These are phyloP conservation scores for Tipula unca DNA, from an alignment of 2,888 invertebrate genomes.

Conservation along the genomic window DNA sequence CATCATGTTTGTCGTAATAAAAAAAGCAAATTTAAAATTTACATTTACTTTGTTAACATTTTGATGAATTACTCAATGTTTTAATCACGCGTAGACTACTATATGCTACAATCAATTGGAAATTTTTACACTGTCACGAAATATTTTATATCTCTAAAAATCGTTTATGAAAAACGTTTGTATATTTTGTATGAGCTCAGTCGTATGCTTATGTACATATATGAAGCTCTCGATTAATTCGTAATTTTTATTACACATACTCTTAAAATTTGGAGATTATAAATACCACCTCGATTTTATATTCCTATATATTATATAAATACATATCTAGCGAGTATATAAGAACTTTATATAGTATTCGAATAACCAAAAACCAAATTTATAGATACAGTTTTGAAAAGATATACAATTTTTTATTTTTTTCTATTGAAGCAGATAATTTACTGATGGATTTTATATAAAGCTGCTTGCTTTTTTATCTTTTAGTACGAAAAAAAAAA, in stretches of 20 bases:
- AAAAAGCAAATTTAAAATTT: too few species aligned
- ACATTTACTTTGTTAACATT: too few species aligned
- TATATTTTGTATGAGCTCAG: too few species aligned
- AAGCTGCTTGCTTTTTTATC: conserved; percentile 3
- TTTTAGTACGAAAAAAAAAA: neutral
- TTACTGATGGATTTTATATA: conserved; percentile 19
- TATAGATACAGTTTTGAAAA: neutral
- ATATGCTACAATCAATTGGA: too few species aligned
- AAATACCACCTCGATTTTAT: neutral
- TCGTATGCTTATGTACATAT: too few species aligned
- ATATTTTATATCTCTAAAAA: too few species aligned
- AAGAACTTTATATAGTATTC: neutral
- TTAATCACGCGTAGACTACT: too few species aligned
- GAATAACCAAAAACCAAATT: neutral
- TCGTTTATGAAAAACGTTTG: too few species aligned
- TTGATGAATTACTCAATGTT: too few species aligned
- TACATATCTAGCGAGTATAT: neutral
- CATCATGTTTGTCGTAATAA: too few species aligned
- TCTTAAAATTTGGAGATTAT: neutral
- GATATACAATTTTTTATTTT: neutral
- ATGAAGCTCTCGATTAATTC: neutral
- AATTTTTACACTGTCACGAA: too few species aligned
- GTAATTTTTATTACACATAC: neutral
- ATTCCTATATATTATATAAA: neutral
- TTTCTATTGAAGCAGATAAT: conserved; percentile 14